Base-by-base conservation (phyloP, 2,113 vertebrate genomes). In the Scytalopus superciliaris region DNA sequence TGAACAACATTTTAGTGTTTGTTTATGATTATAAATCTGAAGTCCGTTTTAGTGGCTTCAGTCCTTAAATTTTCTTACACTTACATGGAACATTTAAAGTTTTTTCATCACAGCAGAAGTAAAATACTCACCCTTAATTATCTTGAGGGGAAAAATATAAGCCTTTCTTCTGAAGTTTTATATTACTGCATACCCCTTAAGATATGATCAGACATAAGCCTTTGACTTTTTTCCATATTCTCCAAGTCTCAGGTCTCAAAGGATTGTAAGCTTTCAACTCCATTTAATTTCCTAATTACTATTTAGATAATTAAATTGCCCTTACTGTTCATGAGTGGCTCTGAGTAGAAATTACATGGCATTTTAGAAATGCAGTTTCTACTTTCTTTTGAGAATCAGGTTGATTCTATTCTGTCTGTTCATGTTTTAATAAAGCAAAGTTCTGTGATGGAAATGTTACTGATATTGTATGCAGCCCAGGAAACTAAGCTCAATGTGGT, bases 251-350 rank as follows among this genome's bases (percentile, higher is more conserved):
- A 75, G 35, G 16, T 52, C 79, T 90, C 88, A 79, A 79, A 56
- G 40, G 39, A 94, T 72, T 76, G 39, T 24, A 83, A 79, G 50
- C 30, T 85, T 93, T 90, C 66, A 90, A 85, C 62, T 92, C 66
- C 60, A 93, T 90, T 92, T 90, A 63, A 92, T 94, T 96, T 96
- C 49, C 70, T 93, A 94, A 83, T 93, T 93, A 68, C 30, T 96
- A 52, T 94, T 93, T 84, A 77, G 73, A 89, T 87, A 94, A 93
- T 90, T 90, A 90, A 87, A 83, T 88, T 22, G 4, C 70, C 57
- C 57, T 79, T 88, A 72, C 35, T 79, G 19, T 87, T 93, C 74
- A 67, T 44, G 66, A 92, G 30, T 84, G 42, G 19, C 31, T 84
- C 64, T 92, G 60, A 67, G 56, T 72, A 70, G 64, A 53, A 87